Evolutionary conservation across 64 coral and sea anemone species (phyloP).

Genomic region (Montipora efflorescens): DNA sequence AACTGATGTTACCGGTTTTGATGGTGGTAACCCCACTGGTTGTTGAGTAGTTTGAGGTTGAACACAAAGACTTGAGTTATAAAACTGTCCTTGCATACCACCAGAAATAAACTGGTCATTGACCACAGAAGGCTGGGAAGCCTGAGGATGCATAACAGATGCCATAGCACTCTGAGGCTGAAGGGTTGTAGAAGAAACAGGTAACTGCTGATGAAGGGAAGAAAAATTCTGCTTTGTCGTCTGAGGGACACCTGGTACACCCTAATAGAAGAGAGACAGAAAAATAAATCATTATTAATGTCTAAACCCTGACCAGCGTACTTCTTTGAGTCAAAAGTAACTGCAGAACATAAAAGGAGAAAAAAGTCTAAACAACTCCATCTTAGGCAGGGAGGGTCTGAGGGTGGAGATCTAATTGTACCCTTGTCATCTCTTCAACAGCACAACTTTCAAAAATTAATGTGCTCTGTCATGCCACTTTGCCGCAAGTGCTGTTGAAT

Average conservation of each 20-base stretch:
- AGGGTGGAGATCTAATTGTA: too few species aligned
- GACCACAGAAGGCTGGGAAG: not conserved
- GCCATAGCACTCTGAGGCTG: conserved; percentile 8
- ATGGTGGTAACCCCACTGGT: not conserved
- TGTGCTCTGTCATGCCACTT: too few species aligned
- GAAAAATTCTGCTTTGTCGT: not conserved
- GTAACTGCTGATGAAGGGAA: not conserved
- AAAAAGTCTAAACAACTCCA: too few species aligned
- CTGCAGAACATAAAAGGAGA: too few species aligned
- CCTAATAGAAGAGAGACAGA: not conserved
- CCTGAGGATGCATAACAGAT: not conserved
- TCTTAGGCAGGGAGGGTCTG: too few species aligned
- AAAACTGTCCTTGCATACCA: conserved; percentile 29
- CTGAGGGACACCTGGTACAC: not conserved
- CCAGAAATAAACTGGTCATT: not conserved
- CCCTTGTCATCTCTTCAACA: too few species aligned
- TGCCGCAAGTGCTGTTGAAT: too few species aligned
- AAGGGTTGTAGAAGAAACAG: conserved; percentile 14
- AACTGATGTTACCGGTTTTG: conserved; percentile 15
- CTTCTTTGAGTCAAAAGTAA: too few species aligned
- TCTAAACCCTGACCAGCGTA: too few species aligned
- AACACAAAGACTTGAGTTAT: conserved; percentile 21
- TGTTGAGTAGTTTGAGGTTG: conserved; percentile 29
- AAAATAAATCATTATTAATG: not conserved
- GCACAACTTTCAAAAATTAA: too few species aligned